Evolutionary conservation across 2,888 invertebrate genomes (phyloP).

Genomic region (Clostera curtula): DNA sequence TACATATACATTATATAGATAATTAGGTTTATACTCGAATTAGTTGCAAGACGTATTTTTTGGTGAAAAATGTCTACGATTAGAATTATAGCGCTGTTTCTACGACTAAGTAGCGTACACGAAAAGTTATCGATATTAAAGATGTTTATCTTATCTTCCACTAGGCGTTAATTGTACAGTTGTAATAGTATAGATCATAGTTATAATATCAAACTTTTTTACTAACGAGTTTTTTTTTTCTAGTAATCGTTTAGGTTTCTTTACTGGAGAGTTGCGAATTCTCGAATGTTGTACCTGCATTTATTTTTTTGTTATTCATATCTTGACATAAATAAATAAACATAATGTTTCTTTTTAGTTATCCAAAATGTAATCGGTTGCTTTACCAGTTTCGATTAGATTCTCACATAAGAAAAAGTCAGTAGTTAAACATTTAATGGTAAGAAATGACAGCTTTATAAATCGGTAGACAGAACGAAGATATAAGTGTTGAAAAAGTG

Average conservation of each 20-base stretch:
- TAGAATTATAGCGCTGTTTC: constrained; percentile 62
- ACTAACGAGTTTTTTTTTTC: constrained; percentile 59
- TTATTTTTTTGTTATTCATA: constrained; percentile 67
- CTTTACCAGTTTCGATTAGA: constrained; percentile 36
- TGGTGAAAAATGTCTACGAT: constrained; percentile 65
- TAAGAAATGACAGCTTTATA: constrained; percentile 71
- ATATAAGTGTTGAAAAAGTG: constrained; percentile 31
- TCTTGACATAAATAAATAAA: constrained; percentile 69
- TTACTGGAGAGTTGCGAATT: constrained; percentile 70
- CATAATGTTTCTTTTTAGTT: constrained; percentile 61
- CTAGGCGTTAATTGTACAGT: constrained; percentile 59
- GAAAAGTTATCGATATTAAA: constrained; percentile 67
- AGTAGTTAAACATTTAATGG: constrained; percentile 62
- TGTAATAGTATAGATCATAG: constrained; percentile 47
- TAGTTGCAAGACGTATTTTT: constrained; percentile 73
- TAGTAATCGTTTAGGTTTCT: constrained; percentile 69
- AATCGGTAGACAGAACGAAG: constrained; percentile 52
- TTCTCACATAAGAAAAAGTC: constrained; percentile 59
- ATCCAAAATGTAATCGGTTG: constrained; percentile 57
- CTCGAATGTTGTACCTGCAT: constrained; percentile 77
- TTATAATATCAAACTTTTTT: constrained; percentile 52
- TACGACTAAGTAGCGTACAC: constrained; percentile 60
- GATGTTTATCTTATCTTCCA: constrained; percentile 75
- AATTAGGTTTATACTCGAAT: constrained; percentile 73
- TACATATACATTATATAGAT: constrained; percentile 54